Evolutionary conservation across 2,888 invertebrate genomes (phyloP).

Genomic region (Apeira syringaria): DNA sequence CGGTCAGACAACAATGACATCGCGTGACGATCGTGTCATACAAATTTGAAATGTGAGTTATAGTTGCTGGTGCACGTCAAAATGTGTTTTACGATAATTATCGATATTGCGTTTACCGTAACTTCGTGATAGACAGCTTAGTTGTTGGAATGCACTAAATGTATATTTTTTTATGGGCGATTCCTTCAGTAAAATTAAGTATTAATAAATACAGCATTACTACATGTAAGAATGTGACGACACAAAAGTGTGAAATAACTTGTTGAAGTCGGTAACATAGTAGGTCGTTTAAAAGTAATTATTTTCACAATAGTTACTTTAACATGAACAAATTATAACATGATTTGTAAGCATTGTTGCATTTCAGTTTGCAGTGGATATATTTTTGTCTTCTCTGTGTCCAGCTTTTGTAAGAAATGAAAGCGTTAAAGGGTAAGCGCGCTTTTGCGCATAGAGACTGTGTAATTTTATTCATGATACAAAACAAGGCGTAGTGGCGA

Average conservation of each 20-base stretch:
- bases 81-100: conserved; percentile 36
- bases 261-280: no score
- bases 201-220: no score
- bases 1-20: conserved; percentile 28
- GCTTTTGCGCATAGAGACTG: conserved; percentile 41
- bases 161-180: no score
- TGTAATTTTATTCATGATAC: conserved; percentile 54
- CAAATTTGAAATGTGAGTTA: conserved; percentile 31
- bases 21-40: conserved; percentile 34
- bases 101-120: conserved; percentile 30
- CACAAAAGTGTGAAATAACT: no score
- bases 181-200: no score
- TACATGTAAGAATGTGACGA: no score
- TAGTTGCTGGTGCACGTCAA: conserved; percentile 34
- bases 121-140: conserved; percentile 31
- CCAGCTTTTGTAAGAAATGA: conserved; percentile 23
- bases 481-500: conserved; percentile 44
- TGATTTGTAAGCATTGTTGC: conserved; percentile 10
- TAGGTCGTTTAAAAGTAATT: no score
- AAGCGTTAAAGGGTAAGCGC: conserved; percentile 28
- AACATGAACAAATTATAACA: no score
- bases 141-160: no score
- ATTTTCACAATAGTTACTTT: no score
- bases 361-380: conserved; percentile 4
- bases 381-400: no score